A percentile compares a stretch with the other conserved stretches of the same genome.
Conservation (phyloP, 1,140 invertebrate genomes). For the Dendroctonus ponderosae region DNA sequence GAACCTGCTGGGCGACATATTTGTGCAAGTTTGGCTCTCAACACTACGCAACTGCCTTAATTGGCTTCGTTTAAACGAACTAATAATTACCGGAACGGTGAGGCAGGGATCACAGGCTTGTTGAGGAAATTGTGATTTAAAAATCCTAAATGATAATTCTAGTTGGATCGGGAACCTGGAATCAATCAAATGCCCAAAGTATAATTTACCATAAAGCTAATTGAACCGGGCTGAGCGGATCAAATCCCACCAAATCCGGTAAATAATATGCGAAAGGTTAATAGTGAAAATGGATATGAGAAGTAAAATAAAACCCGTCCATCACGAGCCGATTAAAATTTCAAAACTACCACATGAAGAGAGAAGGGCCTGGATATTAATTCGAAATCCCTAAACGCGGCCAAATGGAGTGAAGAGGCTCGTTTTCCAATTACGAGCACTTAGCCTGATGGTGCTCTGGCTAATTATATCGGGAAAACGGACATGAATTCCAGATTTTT, state of each 20-base stretch:
- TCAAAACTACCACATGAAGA: constrained; percentile 30
- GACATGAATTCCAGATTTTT: constrained; percentile 34
- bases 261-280: constrained; percentile 5
- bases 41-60: too few species aligned
- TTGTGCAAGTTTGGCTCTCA: too few species aligned
- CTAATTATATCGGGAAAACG: constrained; percentile 40
- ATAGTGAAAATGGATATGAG: constrained; percentile 10
- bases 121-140: too few species aligned
- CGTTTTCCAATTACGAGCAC: constrained; percentile 42
- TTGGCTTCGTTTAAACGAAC: too few species aligned
- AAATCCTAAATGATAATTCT: too few species aligned
- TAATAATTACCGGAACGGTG: too few species aligned
- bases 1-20: too few species aligned
- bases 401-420: constrained; percentile 38
- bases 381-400: constrained; percentile 34
- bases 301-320: constrained; percentile 10
- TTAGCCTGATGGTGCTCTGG: constrained; percentile 38
- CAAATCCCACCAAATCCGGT: neutral
- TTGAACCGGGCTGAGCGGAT: neutral
- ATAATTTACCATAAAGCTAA: too few species aligned
- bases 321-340: constrained; percentile 10
- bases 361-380: constrained; percentile 37
- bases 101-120: too few species aligned
- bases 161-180: too few species aligned
- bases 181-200: too few species aligned